phyloP scores from a whole-genome alignment of 2,888 invertebrate genomes.

The Patella depressa region DNA sequence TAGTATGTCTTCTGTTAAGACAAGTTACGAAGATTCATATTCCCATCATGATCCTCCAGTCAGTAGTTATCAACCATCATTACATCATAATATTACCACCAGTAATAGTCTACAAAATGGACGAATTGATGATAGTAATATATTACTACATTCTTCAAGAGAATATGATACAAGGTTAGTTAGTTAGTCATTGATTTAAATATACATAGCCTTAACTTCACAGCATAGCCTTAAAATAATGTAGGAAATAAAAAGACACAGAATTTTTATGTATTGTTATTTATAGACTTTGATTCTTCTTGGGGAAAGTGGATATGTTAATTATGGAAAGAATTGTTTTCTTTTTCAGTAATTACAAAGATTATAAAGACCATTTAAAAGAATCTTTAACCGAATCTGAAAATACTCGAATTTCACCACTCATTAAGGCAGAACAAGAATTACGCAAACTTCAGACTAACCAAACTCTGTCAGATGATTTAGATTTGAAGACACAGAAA shows the following conservation, averaged over 20 bases:
- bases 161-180: constrained; percentile 3
- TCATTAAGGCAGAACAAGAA: constrained; percentile 59
- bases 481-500: constrained; percentile 48
- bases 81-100: background rate
- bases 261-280: too few relatives aligned
- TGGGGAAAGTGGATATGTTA: too few relatives aligned
- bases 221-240: too few relatives aligned
- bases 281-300: too few relatives aligned
- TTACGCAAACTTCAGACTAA: constrained; percentile 51
- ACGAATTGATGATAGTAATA: too few relatives aligned
- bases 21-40: constrained; percentile 19
- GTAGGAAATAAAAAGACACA: too few relatives aligned
- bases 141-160: background rate
- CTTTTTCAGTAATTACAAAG: background rate
- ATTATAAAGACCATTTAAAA: background rate
- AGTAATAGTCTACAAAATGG: too few relatives aligned
- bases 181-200: background rate
- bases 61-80: constrained; percentile 7
- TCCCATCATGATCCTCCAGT: background rate
- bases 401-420: constrained; percentile 42
- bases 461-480: constrained; percentile 37
- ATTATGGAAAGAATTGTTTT: too few relatives aligned
- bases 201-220: too few relatives aligned
- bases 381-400: background rate
- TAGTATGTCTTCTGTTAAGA: constrained; percentile 20